These are phyloP conservation scores for Lates calcarifer DNA, from an alignment of 2,113 vertebrate species.

Conservation along the genomic window DNA sequence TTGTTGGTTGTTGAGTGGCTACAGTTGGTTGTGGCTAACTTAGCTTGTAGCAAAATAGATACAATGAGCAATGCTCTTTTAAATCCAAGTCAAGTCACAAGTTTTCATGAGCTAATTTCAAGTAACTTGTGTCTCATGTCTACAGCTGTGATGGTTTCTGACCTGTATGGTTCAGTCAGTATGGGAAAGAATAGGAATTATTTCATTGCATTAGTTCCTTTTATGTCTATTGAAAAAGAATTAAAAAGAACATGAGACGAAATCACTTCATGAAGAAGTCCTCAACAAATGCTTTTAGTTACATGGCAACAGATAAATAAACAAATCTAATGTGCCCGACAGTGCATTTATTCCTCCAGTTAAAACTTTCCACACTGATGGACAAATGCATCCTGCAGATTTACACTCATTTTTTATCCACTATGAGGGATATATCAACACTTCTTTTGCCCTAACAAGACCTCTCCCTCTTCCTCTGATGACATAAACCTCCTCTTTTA, in stretches of 20 bases:
- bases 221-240: too few relatives aligned
- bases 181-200: not conserved
- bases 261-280: not conserved
- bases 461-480: conserved; percentile 20
- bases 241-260: not conserved
- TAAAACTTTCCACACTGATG: not conserved
- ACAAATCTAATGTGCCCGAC: not conserved
- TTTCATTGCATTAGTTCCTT: not conserved
- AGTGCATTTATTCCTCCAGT: too few relatives aligned
- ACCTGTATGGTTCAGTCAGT: not conserved
- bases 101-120: not conserved
- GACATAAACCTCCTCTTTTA: conserved; percentile 43
- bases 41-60: not conserved
- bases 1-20: not conserved
- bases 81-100: not conserved
- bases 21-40: not conserved
- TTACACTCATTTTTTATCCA: not conserved
- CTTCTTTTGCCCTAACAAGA: conserved; percentile 14
- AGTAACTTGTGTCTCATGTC: not conserved
- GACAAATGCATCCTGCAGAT: not conserved
- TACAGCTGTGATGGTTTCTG: not conserved
- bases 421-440: not conserved
- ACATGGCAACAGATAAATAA: conserved; percentile 4
- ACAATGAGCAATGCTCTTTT: not conserved
- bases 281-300: conserved; percentile 8